Conservation (phyloP, 2,113 vertebrate species). For the Paradisaea rubra region DNA sequence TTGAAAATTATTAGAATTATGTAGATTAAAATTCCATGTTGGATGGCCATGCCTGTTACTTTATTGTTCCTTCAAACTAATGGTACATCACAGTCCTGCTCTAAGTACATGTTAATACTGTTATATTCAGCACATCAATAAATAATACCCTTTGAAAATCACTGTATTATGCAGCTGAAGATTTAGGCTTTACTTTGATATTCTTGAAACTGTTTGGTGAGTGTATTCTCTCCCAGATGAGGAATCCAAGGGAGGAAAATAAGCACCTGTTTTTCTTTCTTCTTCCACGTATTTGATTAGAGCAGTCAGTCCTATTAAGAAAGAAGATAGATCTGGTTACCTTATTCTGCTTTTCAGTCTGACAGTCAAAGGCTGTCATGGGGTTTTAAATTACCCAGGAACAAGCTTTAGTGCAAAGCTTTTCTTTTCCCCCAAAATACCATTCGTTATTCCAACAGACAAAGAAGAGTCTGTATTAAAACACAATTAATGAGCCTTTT, state of each 20-base stretch:
- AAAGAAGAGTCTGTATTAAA: constrained; percentile 45
- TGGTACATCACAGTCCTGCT: not conserved
- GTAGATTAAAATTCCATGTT: not conserved
- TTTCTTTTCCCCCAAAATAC: not conserved
- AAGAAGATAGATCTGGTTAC: constrained; percentile 19
- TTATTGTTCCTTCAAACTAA: not conserved
- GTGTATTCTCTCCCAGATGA: constrained; percentile 8
- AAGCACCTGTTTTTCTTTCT: constrained; percentile 17
- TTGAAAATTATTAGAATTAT: not conserved
- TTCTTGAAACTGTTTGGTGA: constrained; percentile 10
- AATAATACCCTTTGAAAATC: not conserved
- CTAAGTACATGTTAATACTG: not conserved
- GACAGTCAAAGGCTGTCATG: constrained; percentile 17
- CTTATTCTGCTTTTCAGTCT: constrained; percentile 37
- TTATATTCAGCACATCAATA: not conserved
- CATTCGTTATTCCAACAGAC: not conserved
- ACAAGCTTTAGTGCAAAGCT: not conserved
- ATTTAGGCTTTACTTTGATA: constrained; percentile 18
- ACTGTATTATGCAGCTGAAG: not conserved
- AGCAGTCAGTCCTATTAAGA: constrained; percentile 24
- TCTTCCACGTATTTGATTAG: constrained; percentile 9
- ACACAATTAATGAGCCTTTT: not conserved
- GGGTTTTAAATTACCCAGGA: constrained; percentile 49
- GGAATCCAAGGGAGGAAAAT: not conserved
- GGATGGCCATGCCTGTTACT: not conserved